Conservation (phyloP, 2,888 invertebrate species). For the Heliconius ismenius region DNA sequence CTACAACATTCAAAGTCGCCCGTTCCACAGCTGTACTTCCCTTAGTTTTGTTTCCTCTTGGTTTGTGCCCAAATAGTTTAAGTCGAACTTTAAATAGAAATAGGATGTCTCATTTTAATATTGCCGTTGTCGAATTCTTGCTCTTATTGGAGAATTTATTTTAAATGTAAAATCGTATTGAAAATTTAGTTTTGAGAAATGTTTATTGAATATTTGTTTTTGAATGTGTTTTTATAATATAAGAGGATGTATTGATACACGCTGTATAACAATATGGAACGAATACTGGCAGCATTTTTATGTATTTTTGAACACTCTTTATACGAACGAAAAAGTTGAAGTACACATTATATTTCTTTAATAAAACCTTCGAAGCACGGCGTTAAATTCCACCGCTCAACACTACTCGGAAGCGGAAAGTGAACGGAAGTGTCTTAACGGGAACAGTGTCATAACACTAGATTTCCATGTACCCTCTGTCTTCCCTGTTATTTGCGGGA, state of each 20-base stretch:
- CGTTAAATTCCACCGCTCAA: no score
- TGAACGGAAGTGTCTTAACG: no score
- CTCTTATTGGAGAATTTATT: slow-evolving; percentile 20
- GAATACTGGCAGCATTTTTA: no score
- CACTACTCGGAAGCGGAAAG: no score
- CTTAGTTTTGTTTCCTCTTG: slow-evolving; percentile 29
- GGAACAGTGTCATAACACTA: no score
- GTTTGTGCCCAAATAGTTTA: slow-evolving; percentile 42
- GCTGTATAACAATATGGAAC: no score
- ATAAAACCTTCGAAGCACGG: no score
- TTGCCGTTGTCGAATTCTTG: slow-evolving; percentile 32
- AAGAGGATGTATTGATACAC: neutral
- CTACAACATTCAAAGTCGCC: slow-evolving; percentile 17
- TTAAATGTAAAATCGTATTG: neutral
- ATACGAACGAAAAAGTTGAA: no score
- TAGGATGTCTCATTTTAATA: slow-evolving; percentile 39
- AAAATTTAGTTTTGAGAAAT: neutral
- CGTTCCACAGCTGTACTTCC: slow-evolving; percentile 14
- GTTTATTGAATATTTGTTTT: neutral
- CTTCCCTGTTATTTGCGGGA: no score
- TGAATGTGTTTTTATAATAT: neutral
- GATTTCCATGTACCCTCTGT: no score
- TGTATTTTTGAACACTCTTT: no score
- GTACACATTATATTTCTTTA: no score
- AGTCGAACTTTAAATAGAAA: slow-evolving; percentile 39